These are phyloP conservation scores for Drosophila nigrodunni DNA, from an alignment of 1,140 invertebrate genomes.

Conservation along the genomic window DNA sequence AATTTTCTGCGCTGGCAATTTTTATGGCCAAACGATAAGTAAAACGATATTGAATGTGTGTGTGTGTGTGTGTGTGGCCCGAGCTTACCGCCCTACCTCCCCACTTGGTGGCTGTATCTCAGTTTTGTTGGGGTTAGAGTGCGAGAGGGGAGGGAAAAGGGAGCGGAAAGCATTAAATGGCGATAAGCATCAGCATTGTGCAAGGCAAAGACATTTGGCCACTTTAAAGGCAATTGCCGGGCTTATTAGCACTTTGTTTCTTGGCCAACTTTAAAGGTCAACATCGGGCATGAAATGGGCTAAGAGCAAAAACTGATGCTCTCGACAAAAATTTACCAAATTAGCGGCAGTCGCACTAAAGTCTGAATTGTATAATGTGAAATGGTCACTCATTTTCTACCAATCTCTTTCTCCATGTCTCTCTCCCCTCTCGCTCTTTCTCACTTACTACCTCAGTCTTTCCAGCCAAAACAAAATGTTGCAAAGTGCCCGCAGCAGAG, in stretches of 20 bases:
- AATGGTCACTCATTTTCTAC: slow-evolving; percentile 46
- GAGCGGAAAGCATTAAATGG: slow-evolving; percentile 59
- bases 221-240: slow-evolving; percentile 56
- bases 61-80: slow-evolving; percentile 20
- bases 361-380: slow-evolving; percentile 69
- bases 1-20: slow-evolving; percentile 82
- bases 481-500: slow-evolving; percentile 48
- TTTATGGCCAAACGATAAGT: slow-evolving; percentile 82
- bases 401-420: not conserved
- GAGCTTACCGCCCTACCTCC: not conserved
- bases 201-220: slow-evolving; percentile 34
- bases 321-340: slow-evolving; percentile 34
- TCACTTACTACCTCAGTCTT: too few species aligned
- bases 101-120: slow-evolving; percentile 40
- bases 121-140: slow-evolving; percentile 18
- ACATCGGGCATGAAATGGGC: not conserved
- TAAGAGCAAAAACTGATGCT: not conserved
- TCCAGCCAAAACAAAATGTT: slow-evolving; percentile 18
- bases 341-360: slow-evolving; percentile 69
- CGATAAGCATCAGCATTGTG: slow-evolving; percentile 74
- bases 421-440: not conserved
- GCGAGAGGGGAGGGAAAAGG: not conserved
- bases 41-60: slow-evolving; percentile 79
- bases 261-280: slow-evolving; percentile 45
- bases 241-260: slow-evolving; percentile 67